Base-by-base conservation (phyloP, 37 sponge, comb jelly and placozoan genomes). In the Aplysina aerophoba region DNA sequence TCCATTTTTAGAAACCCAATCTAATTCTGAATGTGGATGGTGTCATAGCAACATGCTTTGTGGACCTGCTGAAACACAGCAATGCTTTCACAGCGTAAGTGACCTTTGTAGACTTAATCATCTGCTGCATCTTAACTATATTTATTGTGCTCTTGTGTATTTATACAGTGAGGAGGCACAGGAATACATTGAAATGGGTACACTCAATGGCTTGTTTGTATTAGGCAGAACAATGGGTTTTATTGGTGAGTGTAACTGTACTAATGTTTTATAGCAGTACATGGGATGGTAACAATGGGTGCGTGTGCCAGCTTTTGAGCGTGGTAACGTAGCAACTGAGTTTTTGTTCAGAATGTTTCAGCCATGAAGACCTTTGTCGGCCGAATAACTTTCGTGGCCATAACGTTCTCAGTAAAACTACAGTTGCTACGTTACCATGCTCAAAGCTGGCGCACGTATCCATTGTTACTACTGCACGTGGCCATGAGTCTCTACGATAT, bases 11-110 rank as follows among this genome's bases (percentile, higher is more conserved):
- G 94, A 98, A 95, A 87, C 98, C 98, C 11, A 98, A 98, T 73
- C 93, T 98, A 38, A 98, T 98, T 69, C 78, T 98, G 89, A 98
- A 98, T 92, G 98, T 98, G 54, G 98, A 98, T 81, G 98, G 98
- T 30, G 91, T 89, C 35, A 98, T 98, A 53, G 98, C 94, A 27
- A 88, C 89, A 8, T 84, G 83, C 34, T 98, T 98, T 92, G 98
- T 98, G 38, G 98, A 98, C 80, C 93, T 98, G n/a, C 75, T 98
- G 55, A 73, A 92, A 15, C 67, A 92, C 85, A 88, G 96, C 41
- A 94, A 96, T 28, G 94, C 96, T 0, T 98, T 98, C 68, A 88
- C 93, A 37, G 24, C 41, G 95, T 94, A 59, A 78, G 92, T 60
- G 21, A 5, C 4, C 37, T 44, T 8, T 11, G 3, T 44, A n/a